phyloP scores from a whole-genome alignment of 2,113 vertebrate genomes.

The Pseudonaja textilis region DNA sequence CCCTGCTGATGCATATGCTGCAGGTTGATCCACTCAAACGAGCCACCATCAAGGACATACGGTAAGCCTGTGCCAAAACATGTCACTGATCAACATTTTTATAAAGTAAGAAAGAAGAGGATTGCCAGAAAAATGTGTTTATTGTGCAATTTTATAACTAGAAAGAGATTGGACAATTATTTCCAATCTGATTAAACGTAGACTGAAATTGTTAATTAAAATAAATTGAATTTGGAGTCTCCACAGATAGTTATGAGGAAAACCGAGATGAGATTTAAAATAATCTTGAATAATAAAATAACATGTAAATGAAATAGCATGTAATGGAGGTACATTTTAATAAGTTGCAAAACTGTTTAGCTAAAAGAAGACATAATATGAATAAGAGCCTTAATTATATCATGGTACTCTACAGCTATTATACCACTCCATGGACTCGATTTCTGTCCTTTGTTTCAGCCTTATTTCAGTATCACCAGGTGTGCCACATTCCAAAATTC shows the following conservation, averaged over 20 bases:
- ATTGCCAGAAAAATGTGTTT: background rate
- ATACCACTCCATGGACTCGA: background rate
- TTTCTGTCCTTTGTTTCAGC: background rate
- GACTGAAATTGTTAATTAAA: background rate
- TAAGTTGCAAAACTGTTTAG: background rate
- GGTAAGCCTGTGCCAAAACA: conserved; percentile 66
- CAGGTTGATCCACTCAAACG: conserved; percentile 96
- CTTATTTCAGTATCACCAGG: background rate
- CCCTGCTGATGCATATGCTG: conserved; percentile 93
- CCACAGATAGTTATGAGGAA: background rate
- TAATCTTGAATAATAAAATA: background rate
- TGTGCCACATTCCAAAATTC: background rate
- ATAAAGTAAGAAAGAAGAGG: background rate
- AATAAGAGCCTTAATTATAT: background rate
- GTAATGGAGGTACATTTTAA: background rate
- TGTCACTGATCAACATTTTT: background rate
- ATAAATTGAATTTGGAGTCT: background rate
- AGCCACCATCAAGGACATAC: conserved; percentile 97
- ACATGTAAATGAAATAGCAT: background rate
- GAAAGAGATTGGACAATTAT: background rate
- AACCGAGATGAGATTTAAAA: background rate
- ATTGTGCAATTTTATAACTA: background rate
- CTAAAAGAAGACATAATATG: background rate
- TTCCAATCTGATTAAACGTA: background rate
- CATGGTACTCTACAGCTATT: background rate